Evolutionary conservation across 2,888 invertebrate genomes (phyloP).

Genomic region (Tanypteryx hageni): DNA sequence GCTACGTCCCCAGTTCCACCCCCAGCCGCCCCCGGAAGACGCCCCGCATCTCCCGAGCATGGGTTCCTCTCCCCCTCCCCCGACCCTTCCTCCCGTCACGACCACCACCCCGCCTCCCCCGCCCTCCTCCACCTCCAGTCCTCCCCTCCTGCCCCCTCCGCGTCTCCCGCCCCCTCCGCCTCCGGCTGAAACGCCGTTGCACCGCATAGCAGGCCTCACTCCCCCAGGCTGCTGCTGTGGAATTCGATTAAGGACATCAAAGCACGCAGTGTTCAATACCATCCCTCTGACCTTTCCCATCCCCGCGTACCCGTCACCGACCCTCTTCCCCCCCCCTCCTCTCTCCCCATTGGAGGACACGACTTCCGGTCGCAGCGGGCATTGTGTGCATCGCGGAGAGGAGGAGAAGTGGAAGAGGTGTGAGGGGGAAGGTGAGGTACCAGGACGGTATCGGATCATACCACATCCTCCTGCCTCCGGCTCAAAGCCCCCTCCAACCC

Average conservation of each 20-base stretch:
- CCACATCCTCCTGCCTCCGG: constrained; percentile 35
- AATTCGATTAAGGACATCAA: constrained; percentile 44
- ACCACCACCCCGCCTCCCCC: constrained; percentile 22
- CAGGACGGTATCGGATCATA: neutral
- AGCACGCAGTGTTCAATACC: neutral
- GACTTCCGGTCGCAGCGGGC: neutral
- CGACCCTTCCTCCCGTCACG: neutral
- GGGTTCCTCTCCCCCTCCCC: neutral
- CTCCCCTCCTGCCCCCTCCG: neutral
- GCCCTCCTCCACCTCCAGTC: neutral
- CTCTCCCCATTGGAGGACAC: neutral
- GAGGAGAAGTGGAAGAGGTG: neutral
- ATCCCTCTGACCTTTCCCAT: neutral
- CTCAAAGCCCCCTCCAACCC: neutral
- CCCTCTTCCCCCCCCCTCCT: neutral
- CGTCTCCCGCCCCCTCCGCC: neutral
- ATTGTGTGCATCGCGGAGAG: neutral
- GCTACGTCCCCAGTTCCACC: constrained; percentile 78
- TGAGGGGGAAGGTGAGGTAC: neutral
- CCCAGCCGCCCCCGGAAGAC: constrained; percentile 78
- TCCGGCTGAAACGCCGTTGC: constrained; percentile 36
- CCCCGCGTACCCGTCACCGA: neutral
- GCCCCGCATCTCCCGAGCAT: constrained; percentile 68
- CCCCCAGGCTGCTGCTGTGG: constrained; percentile 55
- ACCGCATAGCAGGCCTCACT: constrained; percentile 44